Conservation (phyloP, 35 echinoderm and acorn worm genomes). For the Nesometra sesokonis region DNA sequence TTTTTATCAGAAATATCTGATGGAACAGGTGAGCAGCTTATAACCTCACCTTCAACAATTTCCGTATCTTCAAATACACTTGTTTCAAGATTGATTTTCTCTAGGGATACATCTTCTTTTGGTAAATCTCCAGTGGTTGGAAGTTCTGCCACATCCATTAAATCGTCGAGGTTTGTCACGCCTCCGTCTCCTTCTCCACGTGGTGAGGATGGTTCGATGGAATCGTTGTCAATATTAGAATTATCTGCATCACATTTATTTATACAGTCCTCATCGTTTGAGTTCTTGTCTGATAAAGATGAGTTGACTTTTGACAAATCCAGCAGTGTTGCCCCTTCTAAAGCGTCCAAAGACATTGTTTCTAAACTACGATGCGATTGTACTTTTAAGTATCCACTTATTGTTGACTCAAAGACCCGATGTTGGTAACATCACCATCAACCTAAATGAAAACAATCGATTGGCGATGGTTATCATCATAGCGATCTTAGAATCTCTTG, state of each 20-base stretch:
- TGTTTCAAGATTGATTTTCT: background rate
- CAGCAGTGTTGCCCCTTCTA: background rate
- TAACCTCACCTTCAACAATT: background rate
- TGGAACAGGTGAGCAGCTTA: background rate
- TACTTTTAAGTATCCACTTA: background rate
- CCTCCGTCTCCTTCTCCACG: background rate
- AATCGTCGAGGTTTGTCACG: background rate
- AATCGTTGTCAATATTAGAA: background rate
- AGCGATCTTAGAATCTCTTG: too few relatives aligned
- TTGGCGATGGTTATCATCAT: too few relatives aligned
- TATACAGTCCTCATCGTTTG: background rate
- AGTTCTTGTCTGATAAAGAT: background rate
- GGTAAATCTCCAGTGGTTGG: background rate
- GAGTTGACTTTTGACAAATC: background rate
- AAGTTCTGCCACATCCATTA: background rate
- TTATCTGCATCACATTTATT: background rate
- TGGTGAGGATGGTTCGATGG: background rate
- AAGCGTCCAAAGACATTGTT: background rate
- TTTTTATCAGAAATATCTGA: background rate
- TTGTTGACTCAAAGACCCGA: background rate
- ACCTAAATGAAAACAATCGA: background rate
- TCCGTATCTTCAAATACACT: background rate
- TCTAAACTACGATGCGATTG: background rate
- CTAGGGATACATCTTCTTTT: background rate
- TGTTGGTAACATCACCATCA: background rate